Evolutionary conservation across 2,888 invertebrate species (phyloP), one percentile per base, ranked within the genome.

Genomic region (Cryptops parisi): DNA sequence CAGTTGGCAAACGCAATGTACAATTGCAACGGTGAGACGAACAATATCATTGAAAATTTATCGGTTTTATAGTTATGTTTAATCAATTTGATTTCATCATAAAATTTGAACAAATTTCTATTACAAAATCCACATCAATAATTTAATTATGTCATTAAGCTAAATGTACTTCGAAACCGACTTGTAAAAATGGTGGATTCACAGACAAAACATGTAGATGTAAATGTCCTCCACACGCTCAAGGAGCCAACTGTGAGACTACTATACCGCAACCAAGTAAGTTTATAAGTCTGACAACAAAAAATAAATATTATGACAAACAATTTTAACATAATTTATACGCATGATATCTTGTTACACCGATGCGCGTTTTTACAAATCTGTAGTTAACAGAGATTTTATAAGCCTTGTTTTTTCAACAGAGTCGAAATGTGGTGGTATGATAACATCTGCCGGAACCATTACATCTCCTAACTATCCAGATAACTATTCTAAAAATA

Each of bases 1-100:
- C 33, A 38, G 38, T 21, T 49, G 17, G 49, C 33, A 15, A 49
- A 49, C 39, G 5, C 24, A n/a, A 49, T 49, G 49, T 49, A 49
- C 39, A 49, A 38, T 23, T 49, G 49, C 21, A 22, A 33, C 39
- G 49, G 49, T 49, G 21, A 49, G 49, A 38, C 23, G 19, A 23
- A 22, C 17, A 22, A 33, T 33, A 33, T 33, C 9, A 33, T 12
- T n/a, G n/a, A 12, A 12, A n/a, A n/a, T n/a, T n/a, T n/a, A n/a
- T n/a, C n/a, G n/a, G n/a, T n/a, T n/a, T n/a, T n/a, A n/a, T n/a
- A n/a, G n/a, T n/a, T n/a, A n/a, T n/a, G n/a, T n/a, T n/a, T n/a
- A n/a, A n/a, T n/a, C n/a, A n/a, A n/a, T n/a, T n/a, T n/a, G n/a
- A n/a, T n/a, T n/a, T n/a, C n/a, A n/a, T n/a, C n/a, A n/a, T n/a